These are phyloP conservation scores for Lasaia peninsularis DNA, from an alignment of 1,140 invertebrate genomes.

Conservation along the genomic window DNA sequence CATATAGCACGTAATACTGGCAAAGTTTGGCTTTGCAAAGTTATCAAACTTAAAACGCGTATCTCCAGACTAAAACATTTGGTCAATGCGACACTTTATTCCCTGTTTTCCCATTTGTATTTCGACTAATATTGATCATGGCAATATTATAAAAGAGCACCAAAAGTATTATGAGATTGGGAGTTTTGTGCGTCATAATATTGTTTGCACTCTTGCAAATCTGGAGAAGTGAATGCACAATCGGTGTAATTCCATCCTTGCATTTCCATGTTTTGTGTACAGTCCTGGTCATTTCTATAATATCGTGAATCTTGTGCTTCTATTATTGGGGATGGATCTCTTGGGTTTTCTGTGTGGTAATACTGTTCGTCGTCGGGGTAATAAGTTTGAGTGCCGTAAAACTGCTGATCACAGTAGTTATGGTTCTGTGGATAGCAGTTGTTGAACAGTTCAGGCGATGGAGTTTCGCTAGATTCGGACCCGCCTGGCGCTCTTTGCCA, in stretches of 20 bases:
- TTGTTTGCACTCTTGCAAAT: slow-evolving; percentile 45
- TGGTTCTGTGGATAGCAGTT: slow-evolving; percentile 59
- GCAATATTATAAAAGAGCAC: slow-evolving; percentile 53
- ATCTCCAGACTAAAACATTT: no score
- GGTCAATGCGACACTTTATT: no score
- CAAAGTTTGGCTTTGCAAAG: no score
- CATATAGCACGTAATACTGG: no score
- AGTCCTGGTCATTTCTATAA: slow-evolving; percentile 55
- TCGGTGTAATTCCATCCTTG: slow-evolving; percentile 57
- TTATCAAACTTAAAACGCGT: no score
- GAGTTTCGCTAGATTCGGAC: slow-evolving; percentile 76
- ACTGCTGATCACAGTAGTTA: slow-evolving; percentile 55
- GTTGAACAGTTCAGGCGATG: slow-evolving; percentile 68
- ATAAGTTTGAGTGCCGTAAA: slow-evolving; percentile 47
- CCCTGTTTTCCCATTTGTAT: no score
- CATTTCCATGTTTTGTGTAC: slow-evolving; percentile 49
- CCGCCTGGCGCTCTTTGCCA: slow-evolving; percentile 62
- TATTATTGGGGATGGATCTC: slow-evolving; percentile 46
- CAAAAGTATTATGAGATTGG: slow-evolving; percentile 49
- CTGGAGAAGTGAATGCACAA: slow-evolving; percentile 47
- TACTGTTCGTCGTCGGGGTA: slow-evolving; percentile 64
- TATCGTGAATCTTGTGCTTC: slow-evolving; percentile 55
- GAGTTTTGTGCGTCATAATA: slow-evolving; percentile 56
- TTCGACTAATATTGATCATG: slow-evolving; percentile 12
- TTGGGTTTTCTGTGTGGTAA: slow-evolving; percentile 45